These are phyloP conservation scores for Opisthocomus hoazin DNA, from an alignment of 2,113 vertebrate species.

Conservation along the genomic window DNA sequence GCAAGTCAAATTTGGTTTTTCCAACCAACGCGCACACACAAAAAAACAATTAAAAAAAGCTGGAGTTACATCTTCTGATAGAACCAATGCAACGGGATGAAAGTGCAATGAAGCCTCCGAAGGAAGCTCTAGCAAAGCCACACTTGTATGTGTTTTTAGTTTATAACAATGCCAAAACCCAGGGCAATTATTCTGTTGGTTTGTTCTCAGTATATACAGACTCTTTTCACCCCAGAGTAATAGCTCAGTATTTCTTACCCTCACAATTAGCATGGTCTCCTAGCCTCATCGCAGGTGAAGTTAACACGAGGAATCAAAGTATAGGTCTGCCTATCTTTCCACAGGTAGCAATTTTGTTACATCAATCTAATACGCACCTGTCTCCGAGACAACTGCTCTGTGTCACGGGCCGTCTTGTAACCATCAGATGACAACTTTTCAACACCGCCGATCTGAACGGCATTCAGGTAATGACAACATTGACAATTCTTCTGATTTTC, in stretches of 20 bases:
- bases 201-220: not conserved
- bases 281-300: not conserved
- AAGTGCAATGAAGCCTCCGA: not conserved
- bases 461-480: not conserved
- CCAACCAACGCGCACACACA: not conserved
- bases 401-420: slow-evolving; percentile 7
- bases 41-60: not conserved
- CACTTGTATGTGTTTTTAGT: not conserved
- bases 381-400: not conserved
- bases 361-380: slow-evolving; percentile 40
- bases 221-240: not conserved
- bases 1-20: not conserved
- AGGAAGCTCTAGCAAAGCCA: not conserved
- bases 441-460: not conserved
- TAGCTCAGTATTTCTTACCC: not conserved
- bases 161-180: not conserved
- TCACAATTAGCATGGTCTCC: not conserved
- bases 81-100: not conserved
- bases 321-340: not conserved
- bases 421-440: slow-evolving; percentile 8
- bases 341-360: slow-evolving; percentile 20
- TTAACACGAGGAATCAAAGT: not conserved
- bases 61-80: not conserved
- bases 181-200: not conserved
- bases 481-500: slow-evolving; percentile 8